Evolutionary conservation across 1,140 invertebrate genomes (phyloP).

Genomic region (Battus philenor): DNA sequence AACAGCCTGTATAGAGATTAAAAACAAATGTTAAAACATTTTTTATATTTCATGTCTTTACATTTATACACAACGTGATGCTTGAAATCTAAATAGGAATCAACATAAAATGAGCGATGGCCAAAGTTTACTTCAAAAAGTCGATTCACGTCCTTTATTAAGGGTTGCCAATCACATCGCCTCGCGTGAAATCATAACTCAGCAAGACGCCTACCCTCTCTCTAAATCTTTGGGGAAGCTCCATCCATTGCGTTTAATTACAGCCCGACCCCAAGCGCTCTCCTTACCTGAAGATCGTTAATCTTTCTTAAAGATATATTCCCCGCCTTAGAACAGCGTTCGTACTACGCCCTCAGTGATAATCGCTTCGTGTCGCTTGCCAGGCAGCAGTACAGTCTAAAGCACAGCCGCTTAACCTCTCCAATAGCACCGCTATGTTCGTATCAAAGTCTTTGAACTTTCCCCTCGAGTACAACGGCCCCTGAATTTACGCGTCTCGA

Average conservation of each 20-base stretch:
- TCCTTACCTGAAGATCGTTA: slow-evolving; percentile 67
- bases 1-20: no score
- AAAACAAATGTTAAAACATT: no score
- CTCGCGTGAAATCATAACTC: slow-evolving; percentile 67
- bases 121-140: slow-evolving; percentile 13
- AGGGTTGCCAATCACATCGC: slow-evolving; percentile 59
- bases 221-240: slow-evolving; percentile 61
- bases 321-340: slow-evolving; percentile 43
- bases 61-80: no score
- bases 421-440: slow-evolving; percentile 29
- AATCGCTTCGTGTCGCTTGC: slow-evolving; percentile 51
- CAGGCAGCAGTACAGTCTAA: slow-evolving; percentile 25
- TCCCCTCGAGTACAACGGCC: slow-evolving; percentile 38
- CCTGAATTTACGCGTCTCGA: slow-evolving; percentile 49
- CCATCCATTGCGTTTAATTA: slow-evolving; percentile 72
- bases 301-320: slow-evolving; percentile 74
- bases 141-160: slow-evolving; percentile 48
- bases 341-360: slow-evolving; percentile 40
- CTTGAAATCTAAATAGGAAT: no score
- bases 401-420: slow-evolving; percentile 30
- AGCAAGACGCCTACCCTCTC: slow-evolving; percentile 57
- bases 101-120: slow-evolving; percentile 9
- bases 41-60: no score
- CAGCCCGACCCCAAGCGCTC: slow-evolving; percentile 55
- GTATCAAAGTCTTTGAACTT: slow-evolving; percentile 62